A percentile compares a stretch with the other conserved stretches of the same genome.
Conservation (phyloP, 2,888 invertebrate species). For the Aspidiotus destructor region DNA sequence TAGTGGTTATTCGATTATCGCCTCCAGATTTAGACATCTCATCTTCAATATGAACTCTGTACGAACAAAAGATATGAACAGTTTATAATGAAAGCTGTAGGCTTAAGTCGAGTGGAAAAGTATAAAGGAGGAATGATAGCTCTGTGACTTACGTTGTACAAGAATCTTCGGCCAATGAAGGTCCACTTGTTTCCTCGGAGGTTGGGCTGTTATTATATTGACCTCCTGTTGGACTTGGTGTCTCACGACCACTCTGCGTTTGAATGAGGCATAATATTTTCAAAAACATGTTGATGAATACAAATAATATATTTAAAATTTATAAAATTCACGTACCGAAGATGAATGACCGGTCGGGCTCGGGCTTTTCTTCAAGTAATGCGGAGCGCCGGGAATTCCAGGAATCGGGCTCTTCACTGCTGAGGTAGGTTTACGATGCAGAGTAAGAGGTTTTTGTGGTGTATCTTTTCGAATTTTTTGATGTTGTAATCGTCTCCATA, state of each 20-base stretch:
- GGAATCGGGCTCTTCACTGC: constrained; percentile 80
- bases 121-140: no score
- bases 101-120: no score
- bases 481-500: constrained; percentile 25
- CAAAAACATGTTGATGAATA: neutral
- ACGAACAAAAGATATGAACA: no score
- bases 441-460: constrained; percentile 42
- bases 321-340: constrained; percentile 42
- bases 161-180: constrained; percentile 24
- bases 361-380: constrained; percentile 86
- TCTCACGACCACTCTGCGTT: constrained; percentile 11
- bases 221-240: constrained; percentile 21
- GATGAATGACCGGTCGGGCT: constrained; percentile 66
- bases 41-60: constrained; percentile 21
- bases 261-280: neutral
- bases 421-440: constrained; percentile 60
- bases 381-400: constrained; percentile 49
- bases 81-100: no score
- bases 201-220: constrained; percentile 22
- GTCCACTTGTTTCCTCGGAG: constrained; percentile 28
- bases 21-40: constrained; percentile 16
- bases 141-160: no score
- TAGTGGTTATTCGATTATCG: constrained; percentile 19
- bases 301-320: neutral
- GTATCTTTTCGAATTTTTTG: constrained; percentile 25